phyloP scores from a whole-genome alignment of 1,140 invertebrate genomes.

The Rhynchophorus ferrugineus region DNA sequence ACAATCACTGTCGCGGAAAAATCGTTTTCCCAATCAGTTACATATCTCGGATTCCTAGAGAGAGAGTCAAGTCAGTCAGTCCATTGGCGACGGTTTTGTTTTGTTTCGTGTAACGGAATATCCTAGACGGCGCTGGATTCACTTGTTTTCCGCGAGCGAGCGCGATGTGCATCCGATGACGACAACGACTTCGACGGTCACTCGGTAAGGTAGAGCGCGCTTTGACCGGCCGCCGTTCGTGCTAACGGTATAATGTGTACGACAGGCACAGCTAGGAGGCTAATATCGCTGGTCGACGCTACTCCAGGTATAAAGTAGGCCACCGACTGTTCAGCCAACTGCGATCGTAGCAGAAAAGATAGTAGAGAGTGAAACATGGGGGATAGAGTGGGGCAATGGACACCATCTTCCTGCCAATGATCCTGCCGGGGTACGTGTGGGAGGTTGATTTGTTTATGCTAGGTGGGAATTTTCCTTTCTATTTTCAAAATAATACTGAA shows the following conservation, averaged over 20 bases:
- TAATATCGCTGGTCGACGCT: slow-evolving; percentile 14
- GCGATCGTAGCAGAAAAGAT: slow-evolving; percentile 19
- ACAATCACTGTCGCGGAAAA: too few species aligned
- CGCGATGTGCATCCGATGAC: slow-evolving; percentile 6
- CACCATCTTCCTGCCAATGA: slow-evolving; percentile 27
- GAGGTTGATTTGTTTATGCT: background rate
- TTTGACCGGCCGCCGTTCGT: slow-evolving; percentile 21
- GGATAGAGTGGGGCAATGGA: slow-evolving; percentile 25
- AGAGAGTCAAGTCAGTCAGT: slow-evolving; percentile 2
- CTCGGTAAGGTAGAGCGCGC: slow-evolving; percentile 15
- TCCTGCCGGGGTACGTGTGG: background rate
- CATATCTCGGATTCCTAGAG: too few species aligned
- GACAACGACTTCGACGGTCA: slow-evolving; percentile 2
- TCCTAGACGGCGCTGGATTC: slow-evolving; percentile 4
- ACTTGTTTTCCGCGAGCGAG: too few species aligned
- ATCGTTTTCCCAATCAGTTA: too few species aligned
- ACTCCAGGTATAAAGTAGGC: slow-evolving; percentile 40
- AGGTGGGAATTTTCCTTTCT: slow-evolving; percentile 12
- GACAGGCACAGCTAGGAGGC: slow-evolving; percentile 36
- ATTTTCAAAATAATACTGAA: slow-evolving; percentile 2
- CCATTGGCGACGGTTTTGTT: background rate
- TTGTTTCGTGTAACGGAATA: too few species aligned
- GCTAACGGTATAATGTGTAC: slow-evolving; percentile 41
- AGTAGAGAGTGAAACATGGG: slow-evolving; percentile 19
- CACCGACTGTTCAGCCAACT: slow-evolving; percentile 32